Conservation (phyloP, 2,888 invertebrate species). For the Lordiphosa fenestrarum region DNA sequence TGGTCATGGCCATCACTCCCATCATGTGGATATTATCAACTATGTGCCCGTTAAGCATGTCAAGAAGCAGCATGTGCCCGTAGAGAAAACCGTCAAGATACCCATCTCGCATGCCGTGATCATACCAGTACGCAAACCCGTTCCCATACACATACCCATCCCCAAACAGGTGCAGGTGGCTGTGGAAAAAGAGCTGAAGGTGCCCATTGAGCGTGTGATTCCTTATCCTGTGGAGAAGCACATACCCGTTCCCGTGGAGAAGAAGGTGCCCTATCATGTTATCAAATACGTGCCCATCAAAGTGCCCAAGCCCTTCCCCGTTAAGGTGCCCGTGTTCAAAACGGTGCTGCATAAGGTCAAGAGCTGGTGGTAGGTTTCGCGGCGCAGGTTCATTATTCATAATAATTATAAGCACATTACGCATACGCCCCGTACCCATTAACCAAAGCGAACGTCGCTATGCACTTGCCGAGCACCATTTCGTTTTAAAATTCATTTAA, state of each 20-base stretch:
- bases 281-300: slow-evolving; percentile 89
- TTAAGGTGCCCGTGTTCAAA: slow-evolving; percentile 86
- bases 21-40: slow-evolving; percentile 82
- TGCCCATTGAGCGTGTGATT: slow-evolving; percentile 84
- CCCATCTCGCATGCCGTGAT: slow-evolving; percentile 89
- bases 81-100: slow-evolving; percentile 87
- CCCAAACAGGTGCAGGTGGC: slow-evolving; percentile 87
- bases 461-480: slow-evolving; percentile 34
- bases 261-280: slow-evolving; percentile 86
- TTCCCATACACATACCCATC: slow-evolving; percentile 89
- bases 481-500: slow-evolving; percentile 52
- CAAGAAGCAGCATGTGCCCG: slow-evolving; percentile 87
- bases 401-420: slow-evolving; percentile 44
- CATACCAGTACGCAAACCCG: slow-evolving; percentile 88
- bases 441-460: slow-evolving; percentile 31
- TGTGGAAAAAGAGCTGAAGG: slow-evolving; percentile 84
- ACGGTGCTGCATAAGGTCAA: slow-evolving; percentile 83
- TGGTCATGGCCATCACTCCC: slow-evolving; percentile 34
- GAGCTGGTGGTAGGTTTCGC: slow-evolving; percentile 70
- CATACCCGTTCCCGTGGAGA: slow-evolving; percentile 88
- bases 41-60: slow-evolving; percentile 85
- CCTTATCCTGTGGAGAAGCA: slow-evolving; percentile 88
- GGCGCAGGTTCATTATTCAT: slow-evolving; percentile 27
- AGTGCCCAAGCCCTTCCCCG: slow-evolving; percentile 89
- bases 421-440: slow-evolving; percentile 34